Evolutionary conservation across 2,113 vertebrate genomes (phyloP), one percentile per base, ranked within the genome.

Genomic region (Laterallus jamaicensis): DNA sequence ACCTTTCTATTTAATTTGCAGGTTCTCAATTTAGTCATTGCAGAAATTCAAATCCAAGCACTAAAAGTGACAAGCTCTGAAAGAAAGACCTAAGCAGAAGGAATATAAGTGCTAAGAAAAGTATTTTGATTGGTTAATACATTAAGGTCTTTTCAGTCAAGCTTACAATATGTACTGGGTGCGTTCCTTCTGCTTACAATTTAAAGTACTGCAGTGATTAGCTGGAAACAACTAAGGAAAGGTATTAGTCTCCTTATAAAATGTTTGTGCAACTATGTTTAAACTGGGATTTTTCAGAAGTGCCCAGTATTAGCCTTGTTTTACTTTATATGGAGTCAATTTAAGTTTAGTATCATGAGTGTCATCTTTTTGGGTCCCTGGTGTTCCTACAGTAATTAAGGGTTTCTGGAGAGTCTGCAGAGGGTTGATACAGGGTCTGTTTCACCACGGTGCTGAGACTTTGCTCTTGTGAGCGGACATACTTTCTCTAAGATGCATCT

Each of bases 1-100:
- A 92, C 42, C 42, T 81, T 88, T 63, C 82, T 56, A 40, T 88
- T 92, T 96, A 93, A 86, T 86, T 90, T 93, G 4, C 29, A 70
- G 29, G 9, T 75, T 88, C 31, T 86, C 71, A 49, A 6, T 88
- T 83, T 86, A 90, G 31, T 32, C 1, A 56, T 29, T 80, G 78
- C 56, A 90, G 52, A 96, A 93, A 86, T 54, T 83, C 18, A 67
- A 86, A 47, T 88, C 39, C 25, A 64, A 70, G n/a, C 64, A 54
- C 11, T 68, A 49, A 54, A 90, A 82, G 25, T 70, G 55, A 56
- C 20, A 89, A 71, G 14, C 11, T 63, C 14, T 83, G 54, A 63
- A 69, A 67, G 66, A 56, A 59, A 90, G 12, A 40, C 40, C 59
- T 88, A 54, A 68, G 52, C n/a, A 86, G 42, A 66, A n/a, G 25